A percentile compares a stretch with the other conserved stretches of the same genome.
These are phyloP conservation scores for Oryzias javanicus DNA, from an alignment of 2,113 vertebrate species.

Conservation along the genomic window DNA sequence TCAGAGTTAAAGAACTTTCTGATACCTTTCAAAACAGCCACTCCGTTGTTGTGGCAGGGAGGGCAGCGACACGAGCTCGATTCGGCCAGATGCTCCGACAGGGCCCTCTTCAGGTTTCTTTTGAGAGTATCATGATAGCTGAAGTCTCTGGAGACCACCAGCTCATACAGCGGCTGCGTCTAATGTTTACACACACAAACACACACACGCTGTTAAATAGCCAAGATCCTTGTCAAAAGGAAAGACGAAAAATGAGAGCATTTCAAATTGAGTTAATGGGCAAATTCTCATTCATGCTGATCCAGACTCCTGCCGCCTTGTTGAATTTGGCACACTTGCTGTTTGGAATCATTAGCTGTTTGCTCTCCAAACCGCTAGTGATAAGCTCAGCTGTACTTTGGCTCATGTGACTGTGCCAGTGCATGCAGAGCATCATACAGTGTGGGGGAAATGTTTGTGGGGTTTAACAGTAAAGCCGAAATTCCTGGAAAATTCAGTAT, in stretches of 20 bases:
- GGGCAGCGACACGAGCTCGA: conserved; percentile 83
- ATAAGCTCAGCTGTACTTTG: conserved; percentile 28
- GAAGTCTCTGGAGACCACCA: conserved; percentile 82
- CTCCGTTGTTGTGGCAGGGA: conserved; percentile 85
- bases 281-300: too few species aligned
- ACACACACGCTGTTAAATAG: too few species aligned
- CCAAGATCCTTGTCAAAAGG: not conserved
- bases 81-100: conserved; percentile 85
- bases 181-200: conserved; percentile 40
- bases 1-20: not conserved
- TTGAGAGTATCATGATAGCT: conserved; percentile 70
- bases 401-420: conserved; percentile 18
- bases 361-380: conserved; percentile 25
- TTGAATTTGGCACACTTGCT: conserved; percentile 25
- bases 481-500: too few species aligned
- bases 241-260: not conserved
- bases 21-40: conserved; percentile 83
- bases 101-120: conserved; percentile 82
- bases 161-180: conserved; percentile 83
- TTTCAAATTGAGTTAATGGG: too few species aligned
- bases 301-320: conserved; percentile 3
- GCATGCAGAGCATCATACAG: not conserved
- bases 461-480: not conserved
- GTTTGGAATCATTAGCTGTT: conserved; percentile 23
- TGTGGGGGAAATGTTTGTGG: not conserved